Percentiles rank a stretch among this genome's conserved stretches.
Evolutionary conservation across 2,888 invertebrate species (phyloP).

Genomic region (Lysandra coridon): DNA sequence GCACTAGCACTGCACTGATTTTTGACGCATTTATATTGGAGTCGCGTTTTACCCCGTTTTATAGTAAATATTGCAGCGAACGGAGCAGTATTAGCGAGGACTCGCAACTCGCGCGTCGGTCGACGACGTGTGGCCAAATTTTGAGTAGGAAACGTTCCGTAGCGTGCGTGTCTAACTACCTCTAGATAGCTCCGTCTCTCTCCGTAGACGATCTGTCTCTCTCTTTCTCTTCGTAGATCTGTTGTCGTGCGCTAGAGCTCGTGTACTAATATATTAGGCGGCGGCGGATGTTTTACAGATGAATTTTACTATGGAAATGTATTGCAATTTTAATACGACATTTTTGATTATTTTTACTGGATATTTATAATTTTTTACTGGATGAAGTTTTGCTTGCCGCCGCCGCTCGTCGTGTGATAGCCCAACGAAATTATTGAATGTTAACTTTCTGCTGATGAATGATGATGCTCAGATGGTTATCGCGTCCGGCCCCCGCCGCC

Average conservation of each 20-base stretch:
- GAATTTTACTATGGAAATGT: conserved; percentile 5
- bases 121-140: conserved; percentile 23
- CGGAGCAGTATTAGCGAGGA: conserved; percentile 26
- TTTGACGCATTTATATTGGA: conserved; percentile 25
- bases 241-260: conserved; percentile 15
- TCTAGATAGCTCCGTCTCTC: conserved; percentile 21
- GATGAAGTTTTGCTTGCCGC: background rate
- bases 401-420: conserved; percentile 43
- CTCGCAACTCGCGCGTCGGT: background rate
- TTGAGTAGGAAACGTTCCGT: conserved; percentile 28
- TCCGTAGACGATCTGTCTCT: background rate
- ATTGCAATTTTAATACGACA: background rate
- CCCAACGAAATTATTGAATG: conserved; percentile 45
- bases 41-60: conserved; percentile 19
- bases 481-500: too few relatives aligned
- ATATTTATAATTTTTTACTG: background rate
- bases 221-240: background rate
- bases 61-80: conserved; percentile 8
- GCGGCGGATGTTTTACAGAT: background rate
- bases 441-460: conserved; percentile 33
- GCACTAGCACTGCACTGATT: conserved; percentile 1
- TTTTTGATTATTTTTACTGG: background rate
- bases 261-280: background rate
- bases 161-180: conserved; percentile 25
- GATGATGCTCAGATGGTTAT: conserved; percentile 2